Conservation (phyloP, 92 coral and sea anemone species). For the Plumapathes pennacea region DNA sequence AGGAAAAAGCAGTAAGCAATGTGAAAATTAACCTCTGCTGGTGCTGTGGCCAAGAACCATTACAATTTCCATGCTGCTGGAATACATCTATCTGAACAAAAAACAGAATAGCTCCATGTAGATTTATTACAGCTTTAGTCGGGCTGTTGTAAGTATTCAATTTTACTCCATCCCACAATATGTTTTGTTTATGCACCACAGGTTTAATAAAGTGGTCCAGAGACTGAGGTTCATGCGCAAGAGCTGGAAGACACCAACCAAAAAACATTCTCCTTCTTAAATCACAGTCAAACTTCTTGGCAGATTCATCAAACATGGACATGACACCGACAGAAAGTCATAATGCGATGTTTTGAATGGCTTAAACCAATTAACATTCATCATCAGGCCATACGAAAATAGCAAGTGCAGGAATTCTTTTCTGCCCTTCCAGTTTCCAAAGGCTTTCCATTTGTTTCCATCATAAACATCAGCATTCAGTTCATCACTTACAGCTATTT, state of each 20-base stretch:
- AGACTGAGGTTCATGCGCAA: constrained; percentile 35
- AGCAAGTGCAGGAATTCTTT: constrained; percentile 21
- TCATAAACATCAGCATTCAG: constrained; percentile 47
- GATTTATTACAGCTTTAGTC: constrained; percentile 13
- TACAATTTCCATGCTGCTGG: constrained; percentile 65
- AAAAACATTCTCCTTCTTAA: constrained; percentile 35
- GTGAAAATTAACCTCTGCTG: constrained; percentile 56
- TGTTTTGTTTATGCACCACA: too few species aligned
- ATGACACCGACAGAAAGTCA: constrained; percentile 45
- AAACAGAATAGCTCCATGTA: constrained; percentile 44
- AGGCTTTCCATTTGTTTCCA: constrained; percentile 42
- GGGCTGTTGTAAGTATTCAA: constrained; percentile 17
- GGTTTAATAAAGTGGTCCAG: constrained; percentile 44
- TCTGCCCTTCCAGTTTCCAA: constrained; percentile 25
- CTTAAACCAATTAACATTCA: constrained; percentile 44
- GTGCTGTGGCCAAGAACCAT: constrained; percentile 60
- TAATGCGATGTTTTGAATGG: too few species aligned
- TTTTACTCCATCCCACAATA: constrained; percentile 36
- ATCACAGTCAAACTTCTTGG: constrained; percentile 41
- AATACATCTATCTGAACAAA: constrained; percentile 47
- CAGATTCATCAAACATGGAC: constrained; percentile 42
- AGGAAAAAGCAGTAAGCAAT: constrained; percentile 40
- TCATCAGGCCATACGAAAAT: constrained; percentile 35
- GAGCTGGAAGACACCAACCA: too few species aligned
- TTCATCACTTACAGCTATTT: constrained; percentile 11